Base-by-base conservation (phyloP, 1,140 invertebrate genomes). In the Drosophila asahinai region DNA sequence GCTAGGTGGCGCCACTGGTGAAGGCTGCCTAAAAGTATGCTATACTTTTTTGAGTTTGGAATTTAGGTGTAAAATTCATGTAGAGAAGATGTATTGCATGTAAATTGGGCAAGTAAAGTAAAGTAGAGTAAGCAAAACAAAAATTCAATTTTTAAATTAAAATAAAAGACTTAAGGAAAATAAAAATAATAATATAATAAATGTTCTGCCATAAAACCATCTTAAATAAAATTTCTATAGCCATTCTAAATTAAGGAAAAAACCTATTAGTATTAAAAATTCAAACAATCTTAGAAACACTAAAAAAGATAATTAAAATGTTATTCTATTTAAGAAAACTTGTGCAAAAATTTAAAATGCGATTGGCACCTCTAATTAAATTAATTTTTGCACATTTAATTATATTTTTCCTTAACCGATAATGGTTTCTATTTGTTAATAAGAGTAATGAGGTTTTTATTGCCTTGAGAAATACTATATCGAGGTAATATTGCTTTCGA, bases 11-110 rank as follows among this genome's bases (percentile, higher is more conserved):
- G 49, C 36, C 12, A 12, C 49, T 45, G 1, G 2, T 4, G 7
- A 33, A 7, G 3, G 15, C 9, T 36, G 38, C 59, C 51, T 22
- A 22, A 43, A 12, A 58, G 51, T 74, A 74, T 62, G 73, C 73
- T 58, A 17, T 70, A 6, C 5, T 8, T 12, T n/a, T 11, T 3
- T 14, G 30, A 33, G 14, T 7, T 14, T 3, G 8, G 0, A 42
- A 3, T 1, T 12, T 0, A 5, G 12, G 14, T 36, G 27, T 62
- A 62, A 7, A 62, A 12, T 8, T 0, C 5, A 62, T 63, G 30
- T 59, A 59, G 14, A 5, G 25, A 9, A 14, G 3, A 3, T 25
- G 11, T 45, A 36, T 12, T 42, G 17, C n/a, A 43, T 25, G 58
- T 25, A 42, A 7, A 22, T 6, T 42, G 30, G 22, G 8, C n/a